Conservation (phyloP, 2,888 invertebrate species). For the Dryocosmus kuriphilus region DNA sequence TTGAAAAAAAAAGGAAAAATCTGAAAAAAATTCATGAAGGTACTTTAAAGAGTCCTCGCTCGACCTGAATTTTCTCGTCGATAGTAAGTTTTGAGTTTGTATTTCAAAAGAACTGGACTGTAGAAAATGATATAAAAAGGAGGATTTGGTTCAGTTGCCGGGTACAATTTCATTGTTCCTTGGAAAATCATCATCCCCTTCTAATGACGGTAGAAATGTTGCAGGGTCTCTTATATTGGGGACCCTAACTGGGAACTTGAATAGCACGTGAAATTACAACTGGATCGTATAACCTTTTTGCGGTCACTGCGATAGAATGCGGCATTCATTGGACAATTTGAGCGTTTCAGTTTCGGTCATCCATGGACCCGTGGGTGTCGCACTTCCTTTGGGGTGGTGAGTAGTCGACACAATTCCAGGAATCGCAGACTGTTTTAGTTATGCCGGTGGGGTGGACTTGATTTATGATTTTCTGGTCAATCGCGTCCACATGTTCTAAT, state of each 20-base stretch:
- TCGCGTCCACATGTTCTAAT: slow-evolving; percentile 13
- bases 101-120: neutral
- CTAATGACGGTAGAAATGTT: slow-evolving; percentile 26
- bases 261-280: slow-evolving; percentile 44
- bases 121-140: slow-evolving; percentile 10
- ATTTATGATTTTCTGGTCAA: slow-evolving; percentile 11
- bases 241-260: slow-evolving; percentile 14
- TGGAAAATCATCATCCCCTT: slow-evolving; percentile 38
- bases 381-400: slow-evolving; percentile 34
- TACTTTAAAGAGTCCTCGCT: too few relatives aligned
- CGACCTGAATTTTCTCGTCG: too few relatives aligned
- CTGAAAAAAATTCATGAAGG: too few relatives aligned
- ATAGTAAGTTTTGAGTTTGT: neutral
- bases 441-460: slow-evolving; percentile 27
- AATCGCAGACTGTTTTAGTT: slow-evolving; percentile 31
- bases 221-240: slow-evolving; percentile 21
- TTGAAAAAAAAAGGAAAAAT: too few relatives aligned
- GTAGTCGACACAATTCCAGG: slow-evolving; percentile 8
- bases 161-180: slow-evolving; percentile 18
- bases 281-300: slow-evolving; percentile 40
- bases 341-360: slow-evolving; percentile 39
- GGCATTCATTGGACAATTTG: slow-evolving; percentile 43
- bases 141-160: neutral
- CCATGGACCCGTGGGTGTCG: slow-evolving; percentile 32
- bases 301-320: slow-evolving; percentile 40